A percentile compares a stretch with the other conserved stretches of the same genome.
These are phyloP conservation scores for Trachymyrmex cornetzi DNA, from an alignment of 1,140 invertebrate genomes.

Conservation along the genomic window DNA sequence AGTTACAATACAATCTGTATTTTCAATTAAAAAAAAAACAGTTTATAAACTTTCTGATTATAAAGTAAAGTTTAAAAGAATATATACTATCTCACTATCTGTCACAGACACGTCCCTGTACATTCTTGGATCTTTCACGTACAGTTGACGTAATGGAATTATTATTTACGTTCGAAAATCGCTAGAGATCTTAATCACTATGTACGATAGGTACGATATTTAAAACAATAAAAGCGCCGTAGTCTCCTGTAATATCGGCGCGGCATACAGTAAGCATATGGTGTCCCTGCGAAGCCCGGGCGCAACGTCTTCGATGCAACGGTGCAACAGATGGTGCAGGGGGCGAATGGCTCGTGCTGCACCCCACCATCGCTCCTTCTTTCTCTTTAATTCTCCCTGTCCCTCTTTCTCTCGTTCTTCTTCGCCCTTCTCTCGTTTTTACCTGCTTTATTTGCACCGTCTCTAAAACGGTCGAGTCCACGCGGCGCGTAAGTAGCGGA, in stretches of 20 bases:
- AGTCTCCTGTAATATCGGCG: slow-evolving; percentile 63
- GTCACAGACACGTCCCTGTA: too few relatives aligned
- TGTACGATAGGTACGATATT: slow-evolving; percentile 52
- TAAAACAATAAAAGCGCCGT: slow-evolving; percentile 62
- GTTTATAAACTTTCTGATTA: not conserved
- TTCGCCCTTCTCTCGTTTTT: slow-evolving; percentile 19
- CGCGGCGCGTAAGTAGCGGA: slow-evolving; percentile 8
- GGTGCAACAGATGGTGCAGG: slow-evolving; percentile 75
- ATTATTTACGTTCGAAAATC: not conserved
- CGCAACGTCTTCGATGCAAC: slow-evolving; percentile 70
- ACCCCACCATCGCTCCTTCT: slow-evolving; percentile 17
- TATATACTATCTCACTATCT: not conserved
- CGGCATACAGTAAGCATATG: slow-evolving; percentile 73
- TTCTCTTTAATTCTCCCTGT: not conserved
- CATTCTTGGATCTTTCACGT: not conserved
- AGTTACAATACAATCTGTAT: not conserved
- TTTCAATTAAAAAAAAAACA: not conserved
- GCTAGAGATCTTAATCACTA: slow-evolving; percentile 17
- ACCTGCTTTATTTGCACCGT: slow-evolving; percentile 43
- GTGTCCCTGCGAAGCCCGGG: slow-evolving; percentile 66
- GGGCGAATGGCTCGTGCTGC: slow-evolving; percentile 73
- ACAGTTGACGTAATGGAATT: not conserved
- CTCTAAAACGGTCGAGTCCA: slow-evolving; percentile 45
- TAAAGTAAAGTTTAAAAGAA: too few relatives aligned
- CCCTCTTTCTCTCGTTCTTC: not conserved